phyloP scores from a whole-genome alignment of 2,888 invertebrate species.

The Flabesymbios commensalis region DNA sequence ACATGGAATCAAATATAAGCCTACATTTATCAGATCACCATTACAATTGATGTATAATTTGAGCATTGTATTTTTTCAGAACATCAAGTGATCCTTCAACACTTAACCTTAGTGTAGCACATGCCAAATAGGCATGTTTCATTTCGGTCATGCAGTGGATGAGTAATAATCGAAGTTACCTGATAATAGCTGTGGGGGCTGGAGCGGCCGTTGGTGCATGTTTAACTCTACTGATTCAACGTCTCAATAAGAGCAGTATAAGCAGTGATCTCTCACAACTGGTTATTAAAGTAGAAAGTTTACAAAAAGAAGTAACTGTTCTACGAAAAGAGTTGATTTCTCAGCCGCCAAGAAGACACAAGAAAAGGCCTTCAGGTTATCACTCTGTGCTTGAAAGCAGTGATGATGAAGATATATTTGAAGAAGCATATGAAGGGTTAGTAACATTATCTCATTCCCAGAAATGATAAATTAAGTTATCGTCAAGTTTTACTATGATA shows the following conservation, averaged over 20 bases:
- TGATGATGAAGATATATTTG: slow-evolving; percentile 53
- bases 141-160: too few relatives aligned
- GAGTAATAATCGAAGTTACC: too few relatives aligned
- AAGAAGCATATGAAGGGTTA: slow-evolving; percentile 48
- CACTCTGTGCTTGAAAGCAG: slow-evolving; percentile 43
- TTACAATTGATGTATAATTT: too few relatives aligned
- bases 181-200: slow-evolving; percentile 35
- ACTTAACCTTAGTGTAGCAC: too few relatives aligned
- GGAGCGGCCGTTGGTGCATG: slow-evolving; percentile 46
- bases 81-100: too few relatives aligned
- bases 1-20: too few relatives aligned
- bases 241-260: slow-evolving; percentile 34
- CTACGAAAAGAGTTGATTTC: slow-evolving; percentile 29
- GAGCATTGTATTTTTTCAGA: too few relatives aligned
- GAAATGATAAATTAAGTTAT: too few relatives aligned
- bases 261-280: slow-evolving; percentile 37
- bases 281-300: slow-evolving; percentile 37
- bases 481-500: too few relatives aligned
- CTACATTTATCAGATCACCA: too few relatives aligned
- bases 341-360: slow-evolving; percentile 7
- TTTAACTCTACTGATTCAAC: slow-evolving; percentile 40
- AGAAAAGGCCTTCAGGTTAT: slow-evolving; percentile 31
- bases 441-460: not conserved
- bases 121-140: too few relatives aligned
- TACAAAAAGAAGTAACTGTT: slow-evolving; percentile 39